phyloP scores from a whole-genome alignment of 2,113 vertebrate genomes.

The Saimiri boliviensis region DNA sequence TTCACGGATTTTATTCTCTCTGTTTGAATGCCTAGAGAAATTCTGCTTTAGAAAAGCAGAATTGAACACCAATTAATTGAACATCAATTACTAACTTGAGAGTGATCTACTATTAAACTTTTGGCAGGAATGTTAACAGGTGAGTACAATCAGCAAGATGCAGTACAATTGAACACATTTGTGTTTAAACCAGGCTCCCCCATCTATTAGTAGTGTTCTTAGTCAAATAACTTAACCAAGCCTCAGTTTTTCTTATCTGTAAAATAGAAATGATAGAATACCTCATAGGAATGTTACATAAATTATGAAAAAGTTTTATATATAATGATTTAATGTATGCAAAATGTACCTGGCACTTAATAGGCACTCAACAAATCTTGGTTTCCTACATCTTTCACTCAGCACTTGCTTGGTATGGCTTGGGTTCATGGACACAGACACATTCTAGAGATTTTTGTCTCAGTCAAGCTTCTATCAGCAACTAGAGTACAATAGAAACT shows the following conservation, averaged over 20 bases:
- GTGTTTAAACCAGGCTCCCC: neutral
- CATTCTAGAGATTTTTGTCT: neutral
- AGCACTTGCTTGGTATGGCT: neutral
- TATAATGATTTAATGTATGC: neutral
- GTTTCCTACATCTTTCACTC: neutral
- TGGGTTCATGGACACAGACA: neutral
- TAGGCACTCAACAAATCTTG: neutral
- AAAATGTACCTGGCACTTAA: neutral
- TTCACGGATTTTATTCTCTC: neutral
- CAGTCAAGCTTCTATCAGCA: neutral
- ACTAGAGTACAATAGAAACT: neutral
- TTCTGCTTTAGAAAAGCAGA: neutral
- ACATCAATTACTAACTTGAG: neutral
- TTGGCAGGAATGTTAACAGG: neutral
- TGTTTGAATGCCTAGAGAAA: neutral
- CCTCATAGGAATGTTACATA: neutral
- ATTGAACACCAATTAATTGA: neutral
- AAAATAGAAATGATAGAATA: neutral
- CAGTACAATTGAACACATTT: neutral
- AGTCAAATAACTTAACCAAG: neutral
- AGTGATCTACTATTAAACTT: neutral
- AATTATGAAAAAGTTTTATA: neutral
- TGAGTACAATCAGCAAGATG: neutral
- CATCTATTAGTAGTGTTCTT: neutral
- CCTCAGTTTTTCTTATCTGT: neutral